These are phyloP conservation scores for Noctua fimbriata DNA, from an alignment of 2,888 invertebrate genomes.

Conservation along the genomic window DNA sequence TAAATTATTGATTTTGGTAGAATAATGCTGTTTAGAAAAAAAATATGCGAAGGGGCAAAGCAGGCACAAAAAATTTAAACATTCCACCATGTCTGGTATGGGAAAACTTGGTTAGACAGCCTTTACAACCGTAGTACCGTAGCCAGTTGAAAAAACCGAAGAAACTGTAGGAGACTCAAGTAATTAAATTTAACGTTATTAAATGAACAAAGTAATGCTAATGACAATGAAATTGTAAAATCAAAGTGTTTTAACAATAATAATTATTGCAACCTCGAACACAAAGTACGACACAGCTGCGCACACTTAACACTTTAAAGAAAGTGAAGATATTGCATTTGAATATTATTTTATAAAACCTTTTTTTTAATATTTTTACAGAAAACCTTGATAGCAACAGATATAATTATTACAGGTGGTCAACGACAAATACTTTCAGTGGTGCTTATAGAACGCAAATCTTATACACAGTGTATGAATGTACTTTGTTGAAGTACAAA, in stretches of 20 bases:
- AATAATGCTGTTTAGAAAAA: neutral
- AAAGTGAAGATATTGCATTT: neutral
- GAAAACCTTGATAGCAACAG: neutral
- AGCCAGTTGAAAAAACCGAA: neutral
- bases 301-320: neutral
- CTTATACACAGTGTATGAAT: no score
- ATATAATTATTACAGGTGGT: neutral
- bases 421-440: neutral
- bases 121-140: neutral
- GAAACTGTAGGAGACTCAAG: neutral
- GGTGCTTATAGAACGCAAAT: neutral
- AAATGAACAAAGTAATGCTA: neutral
- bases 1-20: neutral
- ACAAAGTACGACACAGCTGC: neutral
- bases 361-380: no score
- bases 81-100: neutral
- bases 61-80: neutral
- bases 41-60: neutral
- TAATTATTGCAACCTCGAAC: neutral
- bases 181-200: neutral
- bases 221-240: conserved; percentile 24
- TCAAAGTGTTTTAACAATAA: conserved; percentile 14
- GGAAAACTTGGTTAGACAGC: neutral
- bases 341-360: neutral
- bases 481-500: no score